Conservation (phyloP, 2,888 invertebrate genomes). For the Diogma glabrata region DNA sequence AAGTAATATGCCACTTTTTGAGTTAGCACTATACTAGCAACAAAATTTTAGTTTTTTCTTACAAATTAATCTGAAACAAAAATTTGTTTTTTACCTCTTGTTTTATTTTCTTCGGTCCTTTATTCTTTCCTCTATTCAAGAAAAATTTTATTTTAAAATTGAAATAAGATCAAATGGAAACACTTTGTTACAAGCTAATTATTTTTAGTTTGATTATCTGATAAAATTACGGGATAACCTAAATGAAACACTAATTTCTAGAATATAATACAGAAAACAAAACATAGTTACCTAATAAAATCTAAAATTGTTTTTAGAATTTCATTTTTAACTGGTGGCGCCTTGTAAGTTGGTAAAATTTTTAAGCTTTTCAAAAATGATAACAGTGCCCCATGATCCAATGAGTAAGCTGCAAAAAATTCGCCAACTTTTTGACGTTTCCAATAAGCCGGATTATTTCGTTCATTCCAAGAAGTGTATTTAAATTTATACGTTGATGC, state of each 20-base stretch:
- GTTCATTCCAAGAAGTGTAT: slow-evolving; percentile 41
- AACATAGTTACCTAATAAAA: slow-evolving; percentile 25
- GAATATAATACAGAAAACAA: not conserved
- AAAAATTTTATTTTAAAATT: no score
- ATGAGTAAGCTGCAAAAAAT: slow-evolving; percentile 47
- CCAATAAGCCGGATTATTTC: slow-evolving; percentile 42
- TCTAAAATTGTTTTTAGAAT: slow-evolving; percentile 39
- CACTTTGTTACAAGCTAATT: no score
- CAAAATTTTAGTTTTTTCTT: no score
- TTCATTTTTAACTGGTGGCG: slow-evolving; percentile 31
- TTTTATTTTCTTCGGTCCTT: no score
- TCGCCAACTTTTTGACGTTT: slow-evolving; percentile 42
- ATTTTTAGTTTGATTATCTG: no score
- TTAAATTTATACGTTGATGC: slow-evolving; percentile 50
- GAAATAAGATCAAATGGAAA: no score
- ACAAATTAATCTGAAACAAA: no score
- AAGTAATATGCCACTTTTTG: no score
- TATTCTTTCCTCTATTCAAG: no score
- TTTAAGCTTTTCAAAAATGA: slow-evolving; percentile 47
- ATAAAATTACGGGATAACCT: no score
- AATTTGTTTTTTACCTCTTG: no score
- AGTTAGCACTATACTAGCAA: no score
- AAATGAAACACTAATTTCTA: not conserved
- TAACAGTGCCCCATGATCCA: slow-evolving; percentile 43
- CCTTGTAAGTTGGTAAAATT: slow-evolving; percentile 34